Base-by-base conservation (phyloP, 2,888 invertebrate genomes). In the Tillus elongatus region DNA sequence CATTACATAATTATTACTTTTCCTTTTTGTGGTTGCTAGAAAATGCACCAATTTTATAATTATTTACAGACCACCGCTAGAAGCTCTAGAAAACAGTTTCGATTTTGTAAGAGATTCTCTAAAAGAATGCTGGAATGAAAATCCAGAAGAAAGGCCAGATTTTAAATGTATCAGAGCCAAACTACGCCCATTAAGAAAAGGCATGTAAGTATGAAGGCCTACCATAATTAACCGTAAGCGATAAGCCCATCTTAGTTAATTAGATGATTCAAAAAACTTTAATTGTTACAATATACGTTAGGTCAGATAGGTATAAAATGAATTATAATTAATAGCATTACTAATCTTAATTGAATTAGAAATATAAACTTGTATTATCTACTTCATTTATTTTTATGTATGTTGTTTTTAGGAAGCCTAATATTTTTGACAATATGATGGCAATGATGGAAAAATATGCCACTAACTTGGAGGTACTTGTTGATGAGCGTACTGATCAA, bases 391-490 rank as follows among this genome's bases (percentile, higher is more conserved):
- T n/a, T n/a, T n/a, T n/a, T n/a, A n/a, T n/a, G n/a, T n/a, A n/a
- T n/a, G n/a, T n/a, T n/a, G n/a, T n/a, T n/a, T 42, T 11, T 57
- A 90, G 89, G 83, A 86, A 90, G 65, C 82, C 89, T 11, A 95
- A 95, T 64, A 93, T 96, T 53, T 89, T 95, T 54, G 96, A 96
- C 65, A 95, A 95, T 60, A 93, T 96, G 91, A 88, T 95, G 75
- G 85, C 87, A 0, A 91, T 95, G 79, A 91, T 96, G 91, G 95
- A 95, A 63, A 91, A 92, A 58, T 95, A 96, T 59, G 91, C 93
- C 8, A 92, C 87, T 56, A 95, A 95, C 65, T 71, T 96, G 52
- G 95, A 96, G 64, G 88, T 80, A 0, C 69, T 95, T 2, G 95
- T 96, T 1, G 91, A 92, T 57, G 93, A 95, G 61, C 73, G 93